Percentiles rank a stretch among this genome's conserved stretches.
phyloP scores from a whole-genome alignment of 2,888 invertebrate genomes.

The Quadroppia sp. region DNA sequence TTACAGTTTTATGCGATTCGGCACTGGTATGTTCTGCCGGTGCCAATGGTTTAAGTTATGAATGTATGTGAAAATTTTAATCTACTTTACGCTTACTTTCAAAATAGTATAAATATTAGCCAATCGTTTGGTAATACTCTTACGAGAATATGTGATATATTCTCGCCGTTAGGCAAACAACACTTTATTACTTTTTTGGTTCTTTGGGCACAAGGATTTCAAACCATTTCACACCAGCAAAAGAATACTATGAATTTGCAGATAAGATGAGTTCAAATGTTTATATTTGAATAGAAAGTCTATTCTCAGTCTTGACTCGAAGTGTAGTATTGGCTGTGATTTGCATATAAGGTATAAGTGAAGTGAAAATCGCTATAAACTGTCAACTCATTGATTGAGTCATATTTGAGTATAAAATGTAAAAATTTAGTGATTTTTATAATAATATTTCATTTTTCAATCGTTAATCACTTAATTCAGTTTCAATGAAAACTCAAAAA shows the following conservation, averaged over 20 bases:
- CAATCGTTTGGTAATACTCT: slow-evolving; percentile 16
- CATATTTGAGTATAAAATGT: not conserved
- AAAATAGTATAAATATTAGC: slow-evolving; percentile 10
- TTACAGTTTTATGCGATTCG: not conserved
- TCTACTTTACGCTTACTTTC: slow-evolving; percentile 14
- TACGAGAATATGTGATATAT: not conserved
- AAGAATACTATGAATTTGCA: slow-evolving; percentile 1
- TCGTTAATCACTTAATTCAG: not conserved
- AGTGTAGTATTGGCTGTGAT: not conserved
- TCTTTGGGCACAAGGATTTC: not conserved
- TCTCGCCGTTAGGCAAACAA: not conserved
- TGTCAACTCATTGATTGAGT: slow-evolving; percentile 4
- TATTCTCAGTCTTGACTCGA: not conserved
- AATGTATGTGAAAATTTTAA: slow-evolving; percentile 22
- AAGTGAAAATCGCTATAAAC: not conserved
- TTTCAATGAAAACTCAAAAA: not conserved
- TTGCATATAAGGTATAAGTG: slow-evolving; percentile 10
- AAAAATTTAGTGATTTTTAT: not conserved
- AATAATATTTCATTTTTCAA: not conserved
- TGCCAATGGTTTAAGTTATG: not conserved
- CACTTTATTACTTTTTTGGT: not conserved
- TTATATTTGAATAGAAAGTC: slow-evolving; percentile 16
- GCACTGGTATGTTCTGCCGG: not conserved
- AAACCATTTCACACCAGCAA: not conserved
- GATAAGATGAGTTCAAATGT: slow-evolving; percentile 29